These are phyloP conservation scores for Leptinotarsa juncta DNA, from an alignment of 2,888 invertebrate species.

Conservation along the genomic window DNA sequence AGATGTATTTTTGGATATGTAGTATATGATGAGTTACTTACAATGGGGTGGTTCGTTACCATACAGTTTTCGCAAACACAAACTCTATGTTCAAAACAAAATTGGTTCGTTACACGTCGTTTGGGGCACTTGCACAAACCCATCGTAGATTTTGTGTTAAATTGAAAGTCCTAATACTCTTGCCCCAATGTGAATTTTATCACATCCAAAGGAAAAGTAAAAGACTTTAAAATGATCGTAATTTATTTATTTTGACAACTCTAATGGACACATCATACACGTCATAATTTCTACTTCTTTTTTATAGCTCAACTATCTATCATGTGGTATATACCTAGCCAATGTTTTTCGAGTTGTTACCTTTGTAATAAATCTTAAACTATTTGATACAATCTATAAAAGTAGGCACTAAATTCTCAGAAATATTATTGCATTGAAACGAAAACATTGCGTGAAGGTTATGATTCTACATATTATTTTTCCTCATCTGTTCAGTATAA, in stretches of 20 bases:
- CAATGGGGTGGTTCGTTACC: conserved; percentile 95
- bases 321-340: not conserved
- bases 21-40: conserved; percentile 65
- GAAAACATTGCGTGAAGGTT: no score
- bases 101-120: conserved; percentile 95
- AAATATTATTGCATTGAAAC: no score
- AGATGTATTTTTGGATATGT: no score
- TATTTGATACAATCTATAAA: no score
- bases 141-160: conserved; percentile 71
- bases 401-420: no score
- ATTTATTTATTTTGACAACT: conserved; percentile 2
- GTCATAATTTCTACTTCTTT: conserved; percentile 16
- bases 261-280: conserved; percentile 3
- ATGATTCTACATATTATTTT: no score
- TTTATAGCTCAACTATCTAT: not conserved
- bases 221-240: not conserved
- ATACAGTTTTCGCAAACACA: conserved; percentile 99
- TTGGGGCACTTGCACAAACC: conserved; percentile 99
- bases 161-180: not conserved
- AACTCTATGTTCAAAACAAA: conserved; percentile 98
- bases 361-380: no score
- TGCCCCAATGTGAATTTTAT: no score
- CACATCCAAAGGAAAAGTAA: not conserved
- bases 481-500: no score
- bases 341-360: not conserved